Base-by-base conservation (phyloP, 2,888 invertebrate species). In the Labia minor region DNA sequence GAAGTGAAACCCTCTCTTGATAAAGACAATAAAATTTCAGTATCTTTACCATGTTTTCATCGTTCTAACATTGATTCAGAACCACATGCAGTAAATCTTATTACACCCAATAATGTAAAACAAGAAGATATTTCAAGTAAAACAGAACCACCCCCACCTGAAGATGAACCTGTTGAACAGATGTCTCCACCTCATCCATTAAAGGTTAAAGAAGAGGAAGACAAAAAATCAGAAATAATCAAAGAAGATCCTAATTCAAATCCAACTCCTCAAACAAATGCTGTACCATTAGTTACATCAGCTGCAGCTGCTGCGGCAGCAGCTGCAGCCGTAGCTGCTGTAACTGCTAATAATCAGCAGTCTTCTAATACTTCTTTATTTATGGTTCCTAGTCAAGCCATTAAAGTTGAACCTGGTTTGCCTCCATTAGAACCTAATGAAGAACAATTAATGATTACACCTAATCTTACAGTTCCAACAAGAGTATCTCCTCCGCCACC, bases 401-500 rank as follows among this genome's bases (percentile, higher is more conserved):
- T 49, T 14, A 49, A 49, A 49, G 49, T 49, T 8, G 49, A 49
- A 16, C 49, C 49, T n/a, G 49, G 49, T 14, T 49, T 49, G 49
- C n/a, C 49, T n/a, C n/a, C 49, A n/a, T 14, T 49, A 8, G 49
- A 49, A 49, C 49, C 49, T n/a, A 49, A 49, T 49, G 49, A 49
- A 49, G 49, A 49, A 49, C 49, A 49, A 49, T 49, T 49, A 49
- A 49, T 49, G 49, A 49, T 49, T 49, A 49, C 49, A 3, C 49
- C 49, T n/a, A 49, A 49, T 49, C 49, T 49, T n/a, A 49, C 49
- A n/a, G 49, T 49, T 49, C 67, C 67, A 37, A 65, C 62, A 16
- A 67, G 63, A 49, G 62, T 62, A n/a, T 65, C 68, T 37, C 61
- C 64, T 19, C 37, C 62, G 19, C 67, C 68, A 1, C 64, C 68